Evolutionary conservation across 2,888 invertebrate genomes (phyloP).

Genomic region (Psococerastis gibbosa): DNA sequence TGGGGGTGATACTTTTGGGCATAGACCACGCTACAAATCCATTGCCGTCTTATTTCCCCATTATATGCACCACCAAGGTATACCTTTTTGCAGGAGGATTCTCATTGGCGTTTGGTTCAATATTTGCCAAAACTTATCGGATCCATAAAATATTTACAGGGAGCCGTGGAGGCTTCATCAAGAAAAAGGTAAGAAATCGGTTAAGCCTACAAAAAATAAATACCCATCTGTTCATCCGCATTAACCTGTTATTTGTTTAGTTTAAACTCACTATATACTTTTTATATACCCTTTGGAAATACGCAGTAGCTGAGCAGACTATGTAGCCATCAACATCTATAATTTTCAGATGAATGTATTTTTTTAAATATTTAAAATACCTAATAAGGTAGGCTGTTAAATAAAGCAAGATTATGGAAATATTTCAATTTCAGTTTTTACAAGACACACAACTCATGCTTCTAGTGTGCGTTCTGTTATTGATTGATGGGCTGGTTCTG

Average conservation of each 20-base stretch:
- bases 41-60: constrained; percentile 49
- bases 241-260: no score
- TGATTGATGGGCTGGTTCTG: constrained; percentile 67
- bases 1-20: constrained; percentile 68
- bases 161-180: constrained; percentile 62
- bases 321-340: background rate
- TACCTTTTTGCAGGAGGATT: constrained; percentile 80
- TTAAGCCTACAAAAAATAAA: no score
- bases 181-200: constrained; percentile 61
- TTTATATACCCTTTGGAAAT: no score
- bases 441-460: constrained; percentile 79
- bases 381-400: no score
- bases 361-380: no score
- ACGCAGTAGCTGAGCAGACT: no score
- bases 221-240: no score
- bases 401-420: no score
- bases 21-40: constrained; percentile 64
- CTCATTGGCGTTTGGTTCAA: constrained; percentile 80
- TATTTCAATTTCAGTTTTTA: constrained; percentile 35
- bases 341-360: no score
- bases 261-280: no score
- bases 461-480: constrained; percentile 58
- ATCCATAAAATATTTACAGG: constrained; percentile 81
- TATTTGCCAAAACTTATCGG: constrained; percentile 87
- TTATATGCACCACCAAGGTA: constrained; percentile 75